Conservation (phyloP, 2,888 invertebrate genomes). For the Nomada ruficornis region DNA sequence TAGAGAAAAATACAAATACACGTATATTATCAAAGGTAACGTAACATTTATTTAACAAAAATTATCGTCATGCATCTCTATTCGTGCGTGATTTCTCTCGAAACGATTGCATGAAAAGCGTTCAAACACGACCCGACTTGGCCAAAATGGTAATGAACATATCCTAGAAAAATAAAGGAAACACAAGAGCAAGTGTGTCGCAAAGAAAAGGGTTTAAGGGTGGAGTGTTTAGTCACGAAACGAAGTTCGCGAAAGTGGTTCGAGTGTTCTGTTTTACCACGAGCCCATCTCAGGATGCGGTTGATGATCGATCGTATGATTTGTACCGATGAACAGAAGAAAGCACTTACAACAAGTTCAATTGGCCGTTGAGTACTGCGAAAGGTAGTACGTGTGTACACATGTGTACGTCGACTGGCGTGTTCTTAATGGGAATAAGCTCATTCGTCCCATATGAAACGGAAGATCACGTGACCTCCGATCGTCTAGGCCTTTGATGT, state of each 20-base stretch:
- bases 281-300: slow-evolving; percentile 48
- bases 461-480: slow-evolving; percentile 73
- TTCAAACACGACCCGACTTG: no score
- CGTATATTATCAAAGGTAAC: no score
- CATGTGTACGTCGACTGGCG: slow-evolving; percentile 39
- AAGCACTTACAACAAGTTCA: slow-evolving; percentile 68
- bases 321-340: slow-evolving; percentile 59
- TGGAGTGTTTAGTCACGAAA: neutral
- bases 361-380: slow-evolving; percentile 65
- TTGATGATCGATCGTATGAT: slow-evolving; percentile 64
- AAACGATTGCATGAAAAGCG: no score
- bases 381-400: slow-evolving; percentile 49
- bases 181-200: no score
- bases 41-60: no score
- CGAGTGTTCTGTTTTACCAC: neutral
- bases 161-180: no score
- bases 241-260: neutral
- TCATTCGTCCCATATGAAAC: slow-evolving; percentile 78
- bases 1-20: no score
- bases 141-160: no score
- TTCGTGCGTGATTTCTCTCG: no score
- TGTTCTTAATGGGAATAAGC: slow-evolving; percentile 75
- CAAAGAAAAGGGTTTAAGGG: neutral
- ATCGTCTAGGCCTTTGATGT: slow-evolving; percentile 74
- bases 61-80: no score